Conservation (phyloP, 2,888 invertebrate species). For the Anoncus sp. region DNA sequence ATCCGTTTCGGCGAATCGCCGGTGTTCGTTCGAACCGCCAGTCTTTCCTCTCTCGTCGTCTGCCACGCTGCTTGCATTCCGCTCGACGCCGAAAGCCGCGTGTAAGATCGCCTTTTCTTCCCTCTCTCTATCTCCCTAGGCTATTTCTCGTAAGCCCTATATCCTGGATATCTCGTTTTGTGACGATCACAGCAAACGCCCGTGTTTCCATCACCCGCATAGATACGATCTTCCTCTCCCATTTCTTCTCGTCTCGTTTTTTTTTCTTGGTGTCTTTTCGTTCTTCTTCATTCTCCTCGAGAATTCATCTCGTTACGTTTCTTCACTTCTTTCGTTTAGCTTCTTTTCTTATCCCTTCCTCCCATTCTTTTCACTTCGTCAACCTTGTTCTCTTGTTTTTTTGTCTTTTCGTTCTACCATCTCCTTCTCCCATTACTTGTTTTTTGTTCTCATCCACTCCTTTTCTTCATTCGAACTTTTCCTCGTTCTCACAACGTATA, state of each 20-base stretch:
- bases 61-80: constrained; percentile 71
- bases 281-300: constrained; percentile 14
- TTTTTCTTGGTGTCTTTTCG: neutral
- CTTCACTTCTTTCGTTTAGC: neutral
- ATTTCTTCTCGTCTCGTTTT: neutral
- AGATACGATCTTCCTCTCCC: neutral
- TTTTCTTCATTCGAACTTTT: constrained; percentile 30
- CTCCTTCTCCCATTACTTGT: neutral
- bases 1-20: constrained; percentile 64
- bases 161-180: constrained; percentile 20
- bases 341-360: constrained; percentile 12
- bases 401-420: constrained; percentile 5
- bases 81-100: constrained; percentile 62
- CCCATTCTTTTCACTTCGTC: neutral
- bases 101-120: constrained; percentile 52
- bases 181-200: constrained; percentile 8
- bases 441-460: neutral
- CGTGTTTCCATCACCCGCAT: constrained; percentile 23
- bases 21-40: constrained; percentile 66
- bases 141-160: neutral
- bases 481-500: constrained; percentile 1
- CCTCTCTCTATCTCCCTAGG: constrained; percentile 13
- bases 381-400: constrained; percentile 19
- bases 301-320: neutral
- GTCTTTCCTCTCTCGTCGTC: constrained; percentile 72